A percentile compares a stretch with the other conserved stretches of the same genome.
These are phyloP conservation scores for Cephonodes hylas DNA, from an alignment of 2,888 invertebrate species.

Conservation along the genomic window DNA sequence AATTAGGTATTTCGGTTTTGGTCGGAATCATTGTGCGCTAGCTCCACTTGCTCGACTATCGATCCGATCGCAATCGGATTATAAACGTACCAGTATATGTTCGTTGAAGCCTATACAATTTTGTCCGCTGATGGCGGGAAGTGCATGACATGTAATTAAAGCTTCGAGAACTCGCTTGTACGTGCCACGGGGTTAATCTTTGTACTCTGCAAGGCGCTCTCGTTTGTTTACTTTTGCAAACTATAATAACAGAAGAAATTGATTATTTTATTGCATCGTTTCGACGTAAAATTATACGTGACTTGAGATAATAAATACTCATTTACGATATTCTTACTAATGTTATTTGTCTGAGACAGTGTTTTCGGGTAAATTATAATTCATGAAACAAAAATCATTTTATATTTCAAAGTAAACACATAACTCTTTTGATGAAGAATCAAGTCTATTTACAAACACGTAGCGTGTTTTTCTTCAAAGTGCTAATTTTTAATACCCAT, in stretches of 20 bases:
- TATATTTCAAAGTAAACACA: not conserved
- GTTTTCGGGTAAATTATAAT: not conserved
- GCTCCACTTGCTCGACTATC: not conserved
- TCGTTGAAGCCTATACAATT: not conserved
- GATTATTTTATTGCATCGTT: not conserved
- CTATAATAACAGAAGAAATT: not conserved
- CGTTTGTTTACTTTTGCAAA: not conserved
- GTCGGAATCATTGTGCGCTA: not conserved
- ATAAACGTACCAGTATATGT: not conserved
- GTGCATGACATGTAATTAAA: constrained; percentile 5
- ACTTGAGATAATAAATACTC: not conserved
- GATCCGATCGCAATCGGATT: not conserved
- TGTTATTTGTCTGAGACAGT: too few species aligned
- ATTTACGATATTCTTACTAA: too few species aligned
- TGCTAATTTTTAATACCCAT: not conserved
- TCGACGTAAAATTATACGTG: not conserved
- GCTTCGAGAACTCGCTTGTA: not conserved
- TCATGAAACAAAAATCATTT: not conserved
- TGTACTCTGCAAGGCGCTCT: not conserved
- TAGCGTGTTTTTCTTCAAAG: not conserved
- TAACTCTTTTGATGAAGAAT: not conserved
- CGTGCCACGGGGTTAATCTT: not conserved
- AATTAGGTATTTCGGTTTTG: not conserved
- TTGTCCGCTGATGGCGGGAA: not conserved
- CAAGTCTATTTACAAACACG: not conserved